Base-by-base conservation (phyloP, 30 jellyfish, hydroid and myxozoan species). In the Chironex yamaguchii region DNA sequence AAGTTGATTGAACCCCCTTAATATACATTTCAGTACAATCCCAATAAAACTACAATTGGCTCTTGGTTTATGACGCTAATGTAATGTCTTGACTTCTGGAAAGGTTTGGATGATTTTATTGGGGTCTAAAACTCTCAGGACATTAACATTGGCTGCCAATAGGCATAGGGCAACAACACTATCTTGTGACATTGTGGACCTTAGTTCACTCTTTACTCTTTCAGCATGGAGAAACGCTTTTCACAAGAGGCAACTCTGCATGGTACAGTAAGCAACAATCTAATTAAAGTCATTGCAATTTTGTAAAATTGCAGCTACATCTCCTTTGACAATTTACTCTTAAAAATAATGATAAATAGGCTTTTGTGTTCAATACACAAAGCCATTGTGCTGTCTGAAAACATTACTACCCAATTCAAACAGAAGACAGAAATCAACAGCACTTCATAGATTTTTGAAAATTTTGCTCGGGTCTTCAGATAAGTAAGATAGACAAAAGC, bases 181-280 rank as follows among this genome's bases (percentile, higher is more conserved):
- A 20, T 23, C 34, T 20, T 64, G 77, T 42, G 42, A 13, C 27
- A 13, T 27, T 26, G 20, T 76, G 52, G 79, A 76, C 52, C 79
- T 29, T 21, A 76, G 31, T 34, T 76, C 34, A 29, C 30, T 76
- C 89, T 76, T 76, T 2, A 76, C 34, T 34, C 89, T 76, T 76
- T 53, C 62, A n/a, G n/a, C n/a, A n/a, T n/a, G 76, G 89, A 76
- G 89, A 76, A 76, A 29, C 80, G 53, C 62, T 49, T 53, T 76
- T 76, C 66, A 3, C 89, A 77, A 4, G 89, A 51, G 80, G 89
- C 89, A 76, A 76, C 79, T 21, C 89, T 48, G 42, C 89, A 76
- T 2, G 89, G 79, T 48, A 76, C 53, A 9, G 76, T 74, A 22
- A 74, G 48, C 87, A 74, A 49, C 48, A 74, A 33, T 49, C 76